Evolutionary conservation across 1,140 invertebrate species (phyloP).

Genomic region (Anastatus disparis): DNA sequence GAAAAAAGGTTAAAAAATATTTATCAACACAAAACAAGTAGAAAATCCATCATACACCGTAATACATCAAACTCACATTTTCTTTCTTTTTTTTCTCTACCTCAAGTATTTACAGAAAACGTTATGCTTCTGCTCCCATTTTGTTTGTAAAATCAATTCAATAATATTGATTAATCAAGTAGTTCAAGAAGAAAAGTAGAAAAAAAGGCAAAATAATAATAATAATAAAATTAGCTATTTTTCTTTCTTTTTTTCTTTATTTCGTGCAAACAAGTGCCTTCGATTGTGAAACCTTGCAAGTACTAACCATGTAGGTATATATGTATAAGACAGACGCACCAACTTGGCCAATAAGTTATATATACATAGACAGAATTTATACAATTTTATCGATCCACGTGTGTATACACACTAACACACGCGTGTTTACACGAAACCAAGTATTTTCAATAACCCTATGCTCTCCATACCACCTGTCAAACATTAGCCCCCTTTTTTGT

Average conservation of each 20-base stretch:
- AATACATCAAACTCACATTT: not conserved
- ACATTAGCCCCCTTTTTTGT: no score
- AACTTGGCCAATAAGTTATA: no score
- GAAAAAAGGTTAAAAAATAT: not conserved
- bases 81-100: no score
- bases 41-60: not conserved
- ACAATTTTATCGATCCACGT: not conserved
- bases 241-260: no score
- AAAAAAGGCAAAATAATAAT: no score
- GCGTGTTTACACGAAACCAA: not conserved
- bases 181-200: not conserved
- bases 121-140: no score
- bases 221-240: not conserved
- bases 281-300: constrained; percentile 6
- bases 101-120: no score
- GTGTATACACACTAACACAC: not conserved
- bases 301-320: not conserved
- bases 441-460: not conserved
- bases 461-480: no score
- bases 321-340: no score
- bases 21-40: not conserved
- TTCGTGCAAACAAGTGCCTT: no score
- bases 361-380: no score
- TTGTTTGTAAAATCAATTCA: no score
- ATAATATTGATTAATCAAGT: not conserved